Conservation (phyloP, 2,888 invertebrate genomes). For the Hedya salicella region DNA sequence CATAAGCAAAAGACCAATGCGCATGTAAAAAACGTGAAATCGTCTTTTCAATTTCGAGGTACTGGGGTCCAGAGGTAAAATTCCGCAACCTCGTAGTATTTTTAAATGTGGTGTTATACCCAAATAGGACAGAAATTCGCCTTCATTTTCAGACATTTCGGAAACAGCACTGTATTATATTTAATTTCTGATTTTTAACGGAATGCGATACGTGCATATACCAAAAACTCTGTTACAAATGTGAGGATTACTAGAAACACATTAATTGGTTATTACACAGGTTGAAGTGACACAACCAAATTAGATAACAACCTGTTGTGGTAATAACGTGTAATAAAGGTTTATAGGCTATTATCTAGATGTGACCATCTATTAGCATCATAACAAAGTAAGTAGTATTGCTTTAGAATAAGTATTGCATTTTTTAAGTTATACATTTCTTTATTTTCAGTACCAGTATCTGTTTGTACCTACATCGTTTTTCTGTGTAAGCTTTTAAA, state of each 20-base stretch:
- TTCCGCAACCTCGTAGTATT: slow-evolving; percentile 55
- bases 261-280: slow-evolving; percentile 14
- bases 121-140: slow-evolving; percentile 52
- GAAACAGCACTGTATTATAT: slow-evolving; percentile 16
- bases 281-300: slow-evolving; percentile 17
- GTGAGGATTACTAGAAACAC: slow-evolving; percentile 1
- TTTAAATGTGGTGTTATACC: slow-evolving; percentile 58
- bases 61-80: slow-evolving; percentile 56
- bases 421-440: neutral
- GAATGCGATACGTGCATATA: too few relatives aligned
- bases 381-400: too few relatives aligned
- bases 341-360: slow-evolving; percentile 26
- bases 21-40: slow-evolving; percentile 57
- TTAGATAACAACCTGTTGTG: slow-evolving; percentile 20
- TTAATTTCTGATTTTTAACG: slow-evolving; percentile 36
- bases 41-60: slow-evolving; percentile 50
- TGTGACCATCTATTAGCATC: slow-evolving; percentile 10
- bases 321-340: slow-evolving; percentile 11
- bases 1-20: slow-evolving; percentile 52
- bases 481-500: too few relatives aligned
- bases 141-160: slow-evolving; percentile 45
- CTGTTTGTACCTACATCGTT: too few relatives aligned
- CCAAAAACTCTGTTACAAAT: neutral
- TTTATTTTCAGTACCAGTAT: neutral
- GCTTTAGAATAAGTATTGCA: too few relatives aligned